These are phyloP conservation scores for Neodiprion lecontei DNA, from an alignment of 1,140 invertebrate genomes.

Conservation along the genomic window DNA sequence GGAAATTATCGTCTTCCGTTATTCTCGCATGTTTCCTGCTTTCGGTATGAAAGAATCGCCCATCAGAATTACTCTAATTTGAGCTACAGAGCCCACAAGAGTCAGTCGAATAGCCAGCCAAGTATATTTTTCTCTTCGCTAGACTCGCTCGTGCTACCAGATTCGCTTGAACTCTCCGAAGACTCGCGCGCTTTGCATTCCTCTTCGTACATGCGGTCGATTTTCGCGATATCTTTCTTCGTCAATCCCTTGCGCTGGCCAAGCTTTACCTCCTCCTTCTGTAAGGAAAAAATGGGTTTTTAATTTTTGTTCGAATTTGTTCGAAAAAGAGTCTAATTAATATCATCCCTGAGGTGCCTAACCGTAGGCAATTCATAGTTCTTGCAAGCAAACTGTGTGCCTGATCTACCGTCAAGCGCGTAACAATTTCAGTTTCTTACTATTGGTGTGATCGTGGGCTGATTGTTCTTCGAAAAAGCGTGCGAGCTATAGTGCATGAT, in stretches of 20 bases:
- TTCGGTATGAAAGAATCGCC: no score
- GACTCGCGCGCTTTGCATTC: slow-evolving; percentile 50
- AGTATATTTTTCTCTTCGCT: neutral
- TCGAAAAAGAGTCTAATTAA: neutral
- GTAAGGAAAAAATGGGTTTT: slow-evolving; percentile 13
- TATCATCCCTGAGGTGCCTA: neutral
- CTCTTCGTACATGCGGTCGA: slow-evolving; percentile 71
- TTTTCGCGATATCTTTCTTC: slow-evolving; percentile 69
- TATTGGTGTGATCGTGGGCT: slow-evolving; percentile 69
- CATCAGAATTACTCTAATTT: no score
- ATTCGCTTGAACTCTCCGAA: slow-evolving; percentile 23
- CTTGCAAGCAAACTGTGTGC: no score
- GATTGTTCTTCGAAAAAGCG: slow-evolving; percentile 72
- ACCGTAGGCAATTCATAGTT: no score
- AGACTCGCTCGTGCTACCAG: neutral
- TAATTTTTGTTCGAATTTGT: neutral
- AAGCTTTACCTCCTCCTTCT: slow-evolving; percentile 47
- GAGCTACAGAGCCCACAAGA: neutral
- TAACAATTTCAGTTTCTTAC: slow-evolving; percentile 46
- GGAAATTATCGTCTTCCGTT: no score
- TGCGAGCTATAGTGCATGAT: slow-evolving; percentile 76
- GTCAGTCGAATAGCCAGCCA: slow-evolving; percentile 22
- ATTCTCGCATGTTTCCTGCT: no score
- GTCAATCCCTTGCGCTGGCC: slow-evolving; percentile 73
- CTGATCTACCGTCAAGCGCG: no score